Evolutionary conservation across 2,113 vertebrate species (phyloP).

Genomic region (Channa argus): DNA sequence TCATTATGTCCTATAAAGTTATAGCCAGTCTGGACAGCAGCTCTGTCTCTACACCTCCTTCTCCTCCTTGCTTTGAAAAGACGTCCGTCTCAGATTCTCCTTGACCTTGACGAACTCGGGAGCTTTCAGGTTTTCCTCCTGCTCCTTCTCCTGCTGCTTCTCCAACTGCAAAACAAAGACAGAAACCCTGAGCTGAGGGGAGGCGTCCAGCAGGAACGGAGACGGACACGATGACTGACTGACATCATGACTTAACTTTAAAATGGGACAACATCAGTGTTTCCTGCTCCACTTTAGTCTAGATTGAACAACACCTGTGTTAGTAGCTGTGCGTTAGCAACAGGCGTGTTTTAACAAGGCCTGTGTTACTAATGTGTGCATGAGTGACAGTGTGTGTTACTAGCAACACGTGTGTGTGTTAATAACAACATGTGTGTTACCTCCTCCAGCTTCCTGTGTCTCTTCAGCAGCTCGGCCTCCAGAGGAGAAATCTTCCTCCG

Average conservation of each 20-base stretch:
- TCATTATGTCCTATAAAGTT: not conserved
- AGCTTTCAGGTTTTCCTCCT: constrained; percentile 83
- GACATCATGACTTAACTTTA: too few species aligned
- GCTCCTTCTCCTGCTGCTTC: constrained; percentile 85
- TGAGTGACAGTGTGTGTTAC: too few species aligned
- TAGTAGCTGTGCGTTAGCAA: too few species aligned
- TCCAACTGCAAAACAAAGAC: constrained; percentile 86
- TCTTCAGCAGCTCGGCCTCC: constrained; percentile 91
- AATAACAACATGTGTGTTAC: constrained; percentile 66
- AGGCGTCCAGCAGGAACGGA: too few species aligned
- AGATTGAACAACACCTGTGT: too few species aligned
- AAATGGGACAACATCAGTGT: too few species aligned
- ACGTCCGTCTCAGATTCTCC: constrained; percentile 92
- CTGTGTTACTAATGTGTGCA: too few species aligned
- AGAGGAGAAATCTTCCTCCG: constrained; percentile 91
- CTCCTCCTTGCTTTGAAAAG: constrained; percentile 79
- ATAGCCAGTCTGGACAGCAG: constrained; percentile 1
- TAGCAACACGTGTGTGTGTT: not conserved
- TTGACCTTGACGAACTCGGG: constrained; percentile 96
- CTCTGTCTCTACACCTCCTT: constrained; percentile 81
- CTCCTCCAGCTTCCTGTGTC: constrained; percentile 92
- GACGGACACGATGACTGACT: too few species aligned
- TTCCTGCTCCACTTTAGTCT: too few species aligned
- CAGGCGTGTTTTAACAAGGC: too few species aligned
- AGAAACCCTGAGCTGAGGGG: not conserved